Conservation (phyloP, 2,113 vertebrate species). For the Paratilapia polleni region DNA sequence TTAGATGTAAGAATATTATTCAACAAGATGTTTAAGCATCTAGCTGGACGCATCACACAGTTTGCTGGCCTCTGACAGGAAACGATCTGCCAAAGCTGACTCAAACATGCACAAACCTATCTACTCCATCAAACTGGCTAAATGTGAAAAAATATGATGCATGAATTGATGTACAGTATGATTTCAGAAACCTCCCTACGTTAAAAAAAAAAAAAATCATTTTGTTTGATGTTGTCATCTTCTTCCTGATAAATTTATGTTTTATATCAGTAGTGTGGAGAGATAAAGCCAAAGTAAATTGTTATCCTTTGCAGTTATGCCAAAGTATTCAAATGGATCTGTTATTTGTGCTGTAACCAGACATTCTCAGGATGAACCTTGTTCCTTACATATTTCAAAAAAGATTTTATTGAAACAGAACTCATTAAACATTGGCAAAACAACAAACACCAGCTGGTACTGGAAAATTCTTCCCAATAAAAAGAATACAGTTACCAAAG, state of each 20-base stretch:
- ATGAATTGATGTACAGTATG: conserved; percentile 13
- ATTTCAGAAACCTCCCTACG: neutral
- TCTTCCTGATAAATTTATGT: conserved; percentile 11
- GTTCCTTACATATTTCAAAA: conserved; percentile 6
- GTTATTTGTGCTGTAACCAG: conserved; percentile 30
- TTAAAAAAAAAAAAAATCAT: conserved; percentile 22
- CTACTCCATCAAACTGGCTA: neutral
- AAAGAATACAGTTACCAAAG: conserved; percentile 39
- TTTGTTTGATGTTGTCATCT: conserved; percentile 30
- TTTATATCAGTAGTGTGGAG: conserved; percentile 33
- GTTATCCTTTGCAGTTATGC: no score
- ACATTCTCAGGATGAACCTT: conserved; percentile 14
- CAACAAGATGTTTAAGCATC: conserved; percentile 23
- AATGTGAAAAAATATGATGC: conserved; percentile 3
- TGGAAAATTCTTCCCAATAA: conserved; percentile 32
- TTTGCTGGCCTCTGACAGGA: conserved; percentile 11
- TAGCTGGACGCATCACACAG: neutral
- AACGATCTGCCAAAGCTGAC: neutral
- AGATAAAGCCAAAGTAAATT: conserved; percentile 5
- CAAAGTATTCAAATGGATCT: conserved; percentile 34
- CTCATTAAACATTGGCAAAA: conserved; percentile 28
- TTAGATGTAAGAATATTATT: conserved; percentile 35
- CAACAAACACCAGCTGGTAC: conserved; percentile 22
- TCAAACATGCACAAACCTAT: conserved; percentile 4
- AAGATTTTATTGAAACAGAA: conserved; percentile 21